Percentiles rank a stretch among this genome's conserved stretches.
phyloP scores from a whole-genome alignment of 2,888 invertebrate genomes.

The Drosophila paramelanica region DNA sequence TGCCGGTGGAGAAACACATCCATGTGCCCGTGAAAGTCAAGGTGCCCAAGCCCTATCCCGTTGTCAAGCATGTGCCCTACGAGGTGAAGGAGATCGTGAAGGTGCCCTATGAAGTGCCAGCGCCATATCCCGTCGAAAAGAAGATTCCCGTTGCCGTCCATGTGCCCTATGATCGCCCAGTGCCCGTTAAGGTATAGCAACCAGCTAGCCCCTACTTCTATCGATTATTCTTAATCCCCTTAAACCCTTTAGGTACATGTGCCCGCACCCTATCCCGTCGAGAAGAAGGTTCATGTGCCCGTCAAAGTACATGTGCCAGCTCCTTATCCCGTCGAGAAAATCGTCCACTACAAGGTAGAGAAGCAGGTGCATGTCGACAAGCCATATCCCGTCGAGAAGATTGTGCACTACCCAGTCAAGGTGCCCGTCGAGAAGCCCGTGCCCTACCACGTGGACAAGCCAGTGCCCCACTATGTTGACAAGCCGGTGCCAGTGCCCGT shows the following conservation, averaged over 20 bases:
- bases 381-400: conserved; percentile 90
- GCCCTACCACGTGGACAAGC: conserved; percentile 87
- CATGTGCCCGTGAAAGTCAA: conserved; percentile 88
- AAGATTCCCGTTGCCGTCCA: conserved; percentile 91
- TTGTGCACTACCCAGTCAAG: conserved; percentile 90
- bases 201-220: neutral
- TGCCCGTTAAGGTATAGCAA: conserved; percentile 88
- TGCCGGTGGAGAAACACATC: conserved; percentile 88
- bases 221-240: neutral
- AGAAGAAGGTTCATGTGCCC: conserved; percentile 89
- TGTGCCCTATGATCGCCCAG: conserved; percentile 91
- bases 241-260: conserved; percentile 85
- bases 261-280: conserved; percentile 88
- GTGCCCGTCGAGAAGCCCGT: conserved; percentile 89
- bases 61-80: conserved; percentile 89
- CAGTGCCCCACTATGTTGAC: conserved; percentile 88
- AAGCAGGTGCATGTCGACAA: conserved; percentile 91
- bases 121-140: conserved; percentile 92
- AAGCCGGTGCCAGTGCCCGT: conserved; percentile 88
- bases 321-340: conserved; percentile 90
- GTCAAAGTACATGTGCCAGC: conserved; percentile 91
- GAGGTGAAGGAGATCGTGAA: conserved; percentile 92
- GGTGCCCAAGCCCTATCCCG: conserved; percentile 90
- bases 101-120: conserved; percentile 91
- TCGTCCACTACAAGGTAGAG: conserved; percentile 88